phyloP scores from a whole-genome alignment of 2,113 vertebrate genomes.

The Megaleporinus macrocephalus region DNA sequence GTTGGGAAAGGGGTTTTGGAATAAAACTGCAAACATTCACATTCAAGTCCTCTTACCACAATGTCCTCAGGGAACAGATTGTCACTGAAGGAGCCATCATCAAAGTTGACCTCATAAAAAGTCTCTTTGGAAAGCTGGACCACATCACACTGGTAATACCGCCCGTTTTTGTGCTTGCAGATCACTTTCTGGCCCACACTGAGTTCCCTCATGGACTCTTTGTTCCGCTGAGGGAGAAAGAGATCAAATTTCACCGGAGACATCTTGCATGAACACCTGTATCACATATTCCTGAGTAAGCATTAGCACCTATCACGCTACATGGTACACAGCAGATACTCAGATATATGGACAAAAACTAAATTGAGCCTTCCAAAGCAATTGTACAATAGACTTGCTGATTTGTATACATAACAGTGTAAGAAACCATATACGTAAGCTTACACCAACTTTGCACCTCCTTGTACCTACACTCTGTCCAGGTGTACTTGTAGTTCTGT shows the following conservation, averaged over 20 bases:
- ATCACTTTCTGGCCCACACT: constrained; percentile 92
- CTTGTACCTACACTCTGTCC: too few relatives aligned
- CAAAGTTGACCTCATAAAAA: constrained; percentile 98
- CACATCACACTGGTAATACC: constrained; percentile 97
- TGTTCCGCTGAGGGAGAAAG: constrained; percentile 79
- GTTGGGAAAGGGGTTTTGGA: too few relatives aligned
- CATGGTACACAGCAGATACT: too few relatives aligned
- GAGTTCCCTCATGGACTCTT: constrained; percentile 90
- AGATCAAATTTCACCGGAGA: not conserved
- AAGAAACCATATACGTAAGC: too few relatives aligned
- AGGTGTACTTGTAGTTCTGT: too few relatives aligned
- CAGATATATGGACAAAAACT: too few relatives aligned
- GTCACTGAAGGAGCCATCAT: constrained; percentile 97
- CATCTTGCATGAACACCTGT: not conserved
- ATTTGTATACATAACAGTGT: too few relatives aligned
- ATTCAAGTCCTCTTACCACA: constrained; percentile 80
- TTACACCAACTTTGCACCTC: too few relatives aligned
- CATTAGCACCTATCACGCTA: not conserved
- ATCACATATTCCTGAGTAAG: not conserved
- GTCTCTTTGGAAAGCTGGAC: constrained; percentile 93
- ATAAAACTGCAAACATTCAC: not conserved
- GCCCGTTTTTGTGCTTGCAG: constrained; percentile 97
- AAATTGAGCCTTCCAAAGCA: too few relatives aligned
- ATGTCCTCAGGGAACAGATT: constrained; percentile 98
- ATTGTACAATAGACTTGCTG: too few relatives aligned